Evolutionary conservation across 2,888 invertebrate species (phyloP).

Genomic region (Lasiommata megera): DNA sequence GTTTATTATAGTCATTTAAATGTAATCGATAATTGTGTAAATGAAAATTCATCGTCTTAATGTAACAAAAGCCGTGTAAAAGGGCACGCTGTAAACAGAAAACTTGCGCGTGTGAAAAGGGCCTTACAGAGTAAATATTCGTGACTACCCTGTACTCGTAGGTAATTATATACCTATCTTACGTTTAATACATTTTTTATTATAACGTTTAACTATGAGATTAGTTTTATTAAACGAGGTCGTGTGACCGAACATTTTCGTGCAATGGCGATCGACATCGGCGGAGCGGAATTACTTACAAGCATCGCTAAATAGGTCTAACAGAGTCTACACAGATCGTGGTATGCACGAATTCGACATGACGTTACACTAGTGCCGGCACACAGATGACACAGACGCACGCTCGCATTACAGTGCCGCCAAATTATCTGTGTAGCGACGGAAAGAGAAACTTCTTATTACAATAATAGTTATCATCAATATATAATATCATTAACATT

Average conservation of each 20-base stretch:
- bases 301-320: neutral
- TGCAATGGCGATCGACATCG: conserved; percentile 45
- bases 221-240: conserved; percentile 53
- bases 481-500: too few species aligned
- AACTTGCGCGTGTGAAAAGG: neutral
- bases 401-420: too few species aligned
- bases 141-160: conserved; percentile 79
- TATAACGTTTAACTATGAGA: conserved; percentile 69
- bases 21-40: too few species aligned
- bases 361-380: too few species aligned
- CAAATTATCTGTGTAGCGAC: too few species aligned
- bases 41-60: too few species aligned
- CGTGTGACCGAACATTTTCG: conserved; percentile 53
- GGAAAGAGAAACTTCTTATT: too few species aligned
- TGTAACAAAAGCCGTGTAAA: too few species aligned
- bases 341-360: too few species aligned
- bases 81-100: neutral
- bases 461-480: too few species aligned
- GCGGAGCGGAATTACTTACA: conserved; percentile 19
- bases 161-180: conserved; percentile 68
- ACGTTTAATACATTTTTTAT: conserved; percentile 49
- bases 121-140: conserved; percentile 67
- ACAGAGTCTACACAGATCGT: neutral
- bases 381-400: too few species aligned
- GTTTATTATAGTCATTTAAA: too few species aligned